A percentile compares a stretch with the other conserved stretches of the same genome.
Evolutionary conservation across 2,797 vertebrate genomes (phyloP).

Genomic region (Orientallactaga sibirica): DNA sequence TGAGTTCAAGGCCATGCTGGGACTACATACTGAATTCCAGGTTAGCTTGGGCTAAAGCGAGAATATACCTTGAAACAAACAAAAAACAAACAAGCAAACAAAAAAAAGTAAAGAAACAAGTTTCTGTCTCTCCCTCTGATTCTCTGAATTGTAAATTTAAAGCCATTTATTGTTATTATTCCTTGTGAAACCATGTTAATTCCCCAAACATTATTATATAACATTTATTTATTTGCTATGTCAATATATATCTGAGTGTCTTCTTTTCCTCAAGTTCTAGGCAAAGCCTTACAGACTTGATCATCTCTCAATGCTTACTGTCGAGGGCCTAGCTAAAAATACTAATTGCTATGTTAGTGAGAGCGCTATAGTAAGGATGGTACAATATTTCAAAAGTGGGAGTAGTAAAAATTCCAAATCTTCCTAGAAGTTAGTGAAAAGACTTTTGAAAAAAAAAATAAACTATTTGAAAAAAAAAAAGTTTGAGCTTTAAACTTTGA

Average conservation of each 20-base stretch:
- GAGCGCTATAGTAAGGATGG: background rate
- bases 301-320: background rate
- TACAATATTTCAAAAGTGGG: background rate
- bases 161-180: background rate
- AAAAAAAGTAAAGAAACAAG: background rate
- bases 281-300: background rate
- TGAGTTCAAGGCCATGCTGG: too few relatives aligned
- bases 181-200: background rate
- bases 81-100: too few relatives aligned
- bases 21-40: too few relatives aligned
- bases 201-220: background rate
- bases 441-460: background rate
- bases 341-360: background rate
- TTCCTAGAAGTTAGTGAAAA: background rate
- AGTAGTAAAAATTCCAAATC: background rate
- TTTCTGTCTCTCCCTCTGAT: background rate
- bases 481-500: background rate
- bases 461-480: background rate
- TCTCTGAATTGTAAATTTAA: background rate
- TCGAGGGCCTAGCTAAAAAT: background rate
- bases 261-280: background rate
- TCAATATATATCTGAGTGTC: slow-evolving; percentile 14
- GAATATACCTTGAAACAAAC: too few relatives aligned
- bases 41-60: too few relatives aligned
- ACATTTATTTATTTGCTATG: background rate